Percentiles rank a stretch among this genome's conserved stretches.
These are phyloP conservation scores for Dasyurus viverrinus DNA, from an alignment of 2,113 vertebrate species.

Conservation along the genomic window DNA sequence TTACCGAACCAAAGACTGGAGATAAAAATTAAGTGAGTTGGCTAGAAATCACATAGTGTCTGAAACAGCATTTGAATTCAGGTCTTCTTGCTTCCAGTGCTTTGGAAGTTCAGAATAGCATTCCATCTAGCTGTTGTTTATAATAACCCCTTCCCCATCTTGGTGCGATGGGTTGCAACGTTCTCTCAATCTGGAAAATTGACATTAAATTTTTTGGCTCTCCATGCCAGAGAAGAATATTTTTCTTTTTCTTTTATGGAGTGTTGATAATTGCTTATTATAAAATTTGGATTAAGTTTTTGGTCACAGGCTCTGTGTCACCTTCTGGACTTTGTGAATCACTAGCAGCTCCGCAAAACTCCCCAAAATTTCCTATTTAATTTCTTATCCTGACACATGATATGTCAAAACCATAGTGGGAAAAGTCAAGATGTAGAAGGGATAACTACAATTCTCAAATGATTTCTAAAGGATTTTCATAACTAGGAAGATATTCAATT, in stretches of 20 bases:
- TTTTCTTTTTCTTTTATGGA: no score
- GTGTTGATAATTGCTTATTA: background rate
- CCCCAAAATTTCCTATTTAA: background rate
- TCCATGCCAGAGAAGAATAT: no score
- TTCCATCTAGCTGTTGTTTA: background rate
- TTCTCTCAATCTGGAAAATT: background rate
- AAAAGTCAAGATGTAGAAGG: background rate
- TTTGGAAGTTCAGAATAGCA: background rate
- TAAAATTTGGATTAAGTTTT: background rate
- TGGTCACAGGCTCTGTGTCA: background rate
- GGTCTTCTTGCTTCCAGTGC: background rate
- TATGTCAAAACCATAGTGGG: background rate
- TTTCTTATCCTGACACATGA: background rate
- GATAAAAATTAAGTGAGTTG: background rate
- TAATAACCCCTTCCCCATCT: background rate
- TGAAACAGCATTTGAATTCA: background rate
- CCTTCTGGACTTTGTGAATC: background rate
- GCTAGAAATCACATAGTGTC: background rate
- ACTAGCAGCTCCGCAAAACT: background rate
- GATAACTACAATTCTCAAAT: background rate
- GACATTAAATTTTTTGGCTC: background rate
- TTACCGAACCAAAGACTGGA: background rate
- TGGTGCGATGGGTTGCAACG: no score
- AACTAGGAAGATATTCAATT: background rate
- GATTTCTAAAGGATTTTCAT: background rate